Base-by-base conservation (phyloP, 1,140 invertebrate species). In the Drosophila lini region DNA sequence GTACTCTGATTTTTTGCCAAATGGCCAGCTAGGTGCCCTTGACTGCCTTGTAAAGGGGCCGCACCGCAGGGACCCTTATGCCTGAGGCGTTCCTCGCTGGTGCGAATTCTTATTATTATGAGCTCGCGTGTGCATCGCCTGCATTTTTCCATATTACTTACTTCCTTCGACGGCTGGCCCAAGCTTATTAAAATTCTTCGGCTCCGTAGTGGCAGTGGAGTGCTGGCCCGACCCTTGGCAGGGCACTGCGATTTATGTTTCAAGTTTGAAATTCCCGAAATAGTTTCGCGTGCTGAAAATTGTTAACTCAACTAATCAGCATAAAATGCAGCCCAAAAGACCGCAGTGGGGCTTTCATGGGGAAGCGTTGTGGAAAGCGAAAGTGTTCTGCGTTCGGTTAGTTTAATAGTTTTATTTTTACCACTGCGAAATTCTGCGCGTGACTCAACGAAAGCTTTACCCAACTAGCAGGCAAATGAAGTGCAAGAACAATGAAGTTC, bases 251-350 rank as follows among this genome's bases (percentile, higher is more conserved):
- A 82, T 80, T 82, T 86, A 86, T 88, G 83, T 76, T 88, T 74
- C 53, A 80, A 78, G 80, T 80, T 80, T 73, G 61, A 83, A 82
- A 86, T 88, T 88, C 80, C 67, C 78, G 61, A 86, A 86, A 86
- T 86, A 86, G 83, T 86, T 86, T 86, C 84, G 83, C 83, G 84
- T 88, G 84, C 74, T 74, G 69, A 50, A 88, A 88, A 88, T 89
- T 84, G 78, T 89, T 88, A 89, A 89, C 80, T 67, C 74, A 75
- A 70, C 85, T 89, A 88, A 88, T 89, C 84, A 88, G 78, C 84
- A 88, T 88, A 89, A 89, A 84, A 89, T 78, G 80, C 74, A 74
- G 63, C 15, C 34, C 40, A 34, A 57, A 57, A 36, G 62, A 67
- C 61, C 53, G 48, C 63, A 67, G 60, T 45, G 22, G 31, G 48